A percentile compares a stretch with the other conserved stretches of the same genome.
Evolutionary conservation across 92 coral and sea anemone species (phyloP).

Genomic region (Actinostola sp.): DNA sequence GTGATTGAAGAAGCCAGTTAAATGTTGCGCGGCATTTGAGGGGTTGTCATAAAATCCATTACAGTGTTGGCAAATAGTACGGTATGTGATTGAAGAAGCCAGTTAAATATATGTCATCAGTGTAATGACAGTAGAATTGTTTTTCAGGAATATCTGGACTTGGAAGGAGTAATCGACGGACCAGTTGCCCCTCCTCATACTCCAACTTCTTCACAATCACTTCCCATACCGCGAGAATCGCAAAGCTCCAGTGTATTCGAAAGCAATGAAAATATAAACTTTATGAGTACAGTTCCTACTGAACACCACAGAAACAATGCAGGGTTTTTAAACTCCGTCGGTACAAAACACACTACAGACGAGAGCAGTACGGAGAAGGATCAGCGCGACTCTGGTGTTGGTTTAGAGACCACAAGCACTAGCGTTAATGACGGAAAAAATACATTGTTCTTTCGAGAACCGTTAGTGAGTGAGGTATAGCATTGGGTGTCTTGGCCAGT

Average conservation of each 20-base stretch:
- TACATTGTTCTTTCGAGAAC: constrained; percentile 48
- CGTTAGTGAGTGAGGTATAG: constrained; percentile 64
- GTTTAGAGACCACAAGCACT: constrained; percentile 34
- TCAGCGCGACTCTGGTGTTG: constrained; percentile 47
- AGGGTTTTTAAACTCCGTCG: constrained; percentile 10
- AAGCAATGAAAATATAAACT: constrained; percentile 52
- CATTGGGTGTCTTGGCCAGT: neutral
- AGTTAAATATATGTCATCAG: too few relatives aligned
- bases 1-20: too few relatives aligned
- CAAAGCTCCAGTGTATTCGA: constrained; percentile 82
- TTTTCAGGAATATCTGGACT: constrained; percentile 85
- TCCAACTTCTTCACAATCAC: constrained; percentile 73
- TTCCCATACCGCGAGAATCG: constrained; percentile 76
- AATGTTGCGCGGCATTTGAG: too few relatives aligned
- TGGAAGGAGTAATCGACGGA: constrained; percentile 41
- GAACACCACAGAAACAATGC: constrained; percentile 32
- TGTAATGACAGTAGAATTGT: too few relatives aligned
- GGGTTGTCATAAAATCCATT: too few relatives aligned
- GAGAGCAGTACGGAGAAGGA: constrained; percentile 15
- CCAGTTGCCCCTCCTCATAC: constrained; percentile 68
- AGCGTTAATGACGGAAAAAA: constrained; percentile 30
- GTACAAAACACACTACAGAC: constrained; percentile 2
- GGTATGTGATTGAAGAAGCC: too few relatives aligned
- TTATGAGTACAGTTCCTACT: constrained; percentile 15
- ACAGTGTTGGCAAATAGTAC: too few relatives aligned